A percentile compares a stretch with the other conserved stretches of the same genome.
These are phyloP conservation scores for Phallusia fumigata DNA, from an alignment of 23 tunicate genomes.

Conservation along the genomic window DNA sequence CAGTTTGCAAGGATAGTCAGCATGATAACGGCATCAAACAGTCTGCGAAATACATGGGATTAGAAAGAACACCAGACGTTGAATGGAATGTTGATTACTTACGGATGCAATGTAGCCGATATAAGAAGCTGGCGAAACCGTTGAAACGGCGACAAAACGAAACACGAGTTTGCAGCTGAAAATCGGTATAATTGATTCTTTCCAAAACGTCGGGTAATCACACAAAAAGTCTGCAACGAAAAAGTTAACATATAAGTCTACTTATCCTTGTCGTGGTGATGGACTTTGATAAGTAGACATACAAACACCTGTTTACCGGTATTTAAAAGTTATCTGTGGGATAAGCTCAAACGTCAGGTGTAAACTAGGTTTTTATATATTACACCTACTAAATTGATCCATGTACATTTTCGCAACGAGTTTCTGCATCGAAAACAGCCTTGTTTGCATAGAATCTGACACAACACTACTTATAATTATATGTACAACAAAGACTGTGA, in stretches of 20 bases:
- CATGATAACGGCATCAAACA: conserved; percentile 87
- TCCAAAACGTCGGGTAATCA: conserved; percentile 65
- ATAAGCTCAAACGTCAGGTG: too few relatives aligned
- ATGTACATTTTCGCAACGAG: too few relatives aligned
- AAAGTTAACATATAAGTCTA: neutral
- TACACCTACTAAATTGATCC: too few relatives aligned
- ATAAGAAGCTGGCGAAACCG: conserved; percentile 70
- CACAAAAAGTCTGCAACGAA: conserved; percentile 78
- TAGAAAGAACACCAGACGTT: neutral
- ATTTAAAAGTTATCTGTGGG: too few relatives aligned
- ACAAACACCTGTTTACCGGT: too few relatives aligned
- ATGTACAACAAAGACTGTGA: too few relatives aligned
- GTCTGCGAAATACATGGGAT: conserved; percentile 7
- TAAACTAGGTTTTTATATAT: too few relatives aligned
- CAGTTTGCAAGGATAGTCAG: conserved; percentile 81
- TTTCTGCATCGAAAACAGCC: too few relatives aligned
- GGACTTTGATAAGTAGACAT: too few relatives aligned
- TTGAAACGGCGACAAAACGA: conserved; percentile 82
- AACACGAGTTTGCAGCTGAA: conserved; percentile 60
- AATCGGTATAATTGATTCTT: conserved; percentile 71
- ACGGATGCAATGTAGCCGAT: conserved; percentile 74
- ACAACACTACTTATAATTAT: too few relatives aligned
- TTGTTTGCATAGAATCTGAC: too few relatives aligned
- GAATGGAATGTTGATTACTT: neutral
- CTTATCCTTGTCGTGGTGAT: too few relatives aligned